Conservation (phyloP, 2,113 vertebrate genomes). For the Coregonus clupeaformis region DNA sequence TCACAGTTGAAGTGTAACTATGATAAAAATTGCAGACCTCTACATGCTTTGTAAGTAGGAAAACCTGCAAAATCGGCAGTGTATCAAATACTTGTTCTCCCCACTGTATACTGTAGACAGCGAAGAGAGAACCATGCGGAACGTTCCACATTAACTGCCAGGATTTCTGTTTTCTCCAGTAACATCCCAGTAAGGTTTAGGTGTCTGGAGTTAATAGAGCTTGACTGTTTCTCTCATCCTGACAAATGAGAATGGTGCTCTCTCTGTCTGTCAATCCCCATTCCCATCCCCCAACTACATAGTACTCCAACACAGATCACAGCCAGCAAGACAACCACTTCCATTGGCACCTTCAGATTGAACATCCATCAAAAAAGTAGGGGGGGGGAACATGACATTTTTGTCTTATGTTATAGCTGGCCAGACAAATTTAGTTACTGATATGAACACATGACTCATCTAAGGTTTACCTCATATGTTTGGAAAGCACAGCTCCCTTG, state of each 20-base stretch:
- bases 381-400: neutral
- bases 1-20: too few species aligned
- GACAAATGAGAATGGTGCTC: constrained; percentile 42
- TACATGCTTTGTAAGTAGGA: too few species aligned
- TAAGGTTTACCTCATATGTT: neutral
- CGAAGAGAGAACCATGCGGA: constrained; percentile 11
- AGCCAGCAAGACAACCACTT: constrained; percentile 20
- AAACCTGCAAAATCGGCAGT: too few species aligned
- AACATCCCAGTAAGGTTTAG: constrained; percentile 33
- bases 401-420: too few species aligned
- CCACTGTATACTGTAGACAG: neutral
- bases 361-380: constrained; percentile 33
- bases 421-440: too few species aligned
- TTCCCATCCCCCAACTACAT: constrained; percentile 50
- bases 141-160: constrained; percentile 23
- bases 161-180: neutral
- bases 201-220: constrained; percentile 26
- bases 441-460: too few species aligned
- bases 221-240: constrained; percentile 43
- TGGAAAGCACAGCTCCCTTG: neutral
- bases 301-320: constrained; percentile 31
- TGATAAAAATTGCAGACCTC: too few species aligned
- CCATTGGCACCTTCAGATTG: constrained; percentile 21
- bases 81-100: too few species aligned
- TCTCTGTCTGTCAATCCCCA: neutral